Percentiles rank a stretch among this genome's conserved stretches.
Evolutionary conservation across 2,888 invertebrate species (phyloP).

Genomic region (Syritta pipiens): DNA sequence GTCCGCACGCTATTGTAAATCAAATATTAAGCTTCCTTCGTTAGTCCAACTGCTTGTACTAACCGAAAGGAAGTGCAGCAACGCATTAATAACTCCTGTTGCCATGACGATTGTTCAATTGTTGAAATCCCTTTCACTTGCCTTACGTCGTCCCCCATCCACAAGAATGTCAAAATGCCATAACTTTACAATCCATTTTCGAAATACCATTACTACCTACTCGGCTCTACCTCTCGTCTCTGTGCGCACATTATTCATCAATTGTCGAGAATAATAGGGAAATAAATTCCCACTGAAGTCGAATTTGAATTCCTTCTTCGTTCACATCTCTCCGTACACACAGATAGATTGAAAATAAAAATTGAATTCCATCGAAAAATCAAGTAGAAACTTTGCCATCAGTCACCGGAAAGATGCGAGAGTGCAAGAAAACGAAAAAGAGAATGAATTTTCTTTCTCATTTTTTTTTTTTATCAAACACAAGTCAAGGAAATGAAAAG

Average conservation of each 20-base stretch:
- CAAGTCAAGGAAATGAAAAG: constrained; percentile 63
- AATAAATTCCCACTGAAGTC: constrained; percentile 60
- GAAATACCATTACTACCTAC: constrained; percentile 47
- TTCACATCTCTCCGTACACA: background rate
- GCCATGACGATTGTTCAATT: constrained; percentile 13
- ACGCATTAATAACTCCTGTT: constrained; percentile 44
- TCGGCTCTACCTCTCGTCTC: constrained; percentile 3
- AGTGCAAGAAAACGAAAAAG: background rate
- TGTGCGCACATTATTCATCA: constrained; percentile 53
- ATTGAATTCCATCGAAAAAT: constrained; percentile 50
- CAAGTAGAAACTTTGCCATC: constrained; percentile 37
- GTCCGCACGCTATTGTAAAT: constrained; percentile 10
- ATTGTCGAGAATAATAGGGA: constrained; percentile 60
- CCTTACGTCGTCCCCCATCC: constrained; percentile 18
- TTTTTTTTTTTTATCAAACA: constrained; percentile 35
- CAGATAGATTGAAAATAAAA: constrained; percentile 49
- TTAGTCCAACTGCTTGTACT: background rate
- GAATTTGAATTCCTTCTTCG: constrained; percentile 37
- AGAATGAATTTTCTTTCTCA: constrained; percentile 32
- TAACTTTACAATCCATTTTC: constrained; percentile 48
- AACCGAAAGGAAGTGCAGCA: constrained; percentile 8
- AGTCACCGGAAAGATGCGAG: constrained; percentile 36
- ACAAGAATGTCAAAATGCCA: constrained; percentile 60
- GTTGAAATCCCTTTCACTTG: constrained; percentile 9
- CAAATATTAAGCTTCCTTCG: constrained; percentile 24